Evolutionary conservation across 2,888 invertebrate genomes (phyloP), one percentile per base, ranked within the genome.

Genomic region (Drosophila limbata): DNA sequence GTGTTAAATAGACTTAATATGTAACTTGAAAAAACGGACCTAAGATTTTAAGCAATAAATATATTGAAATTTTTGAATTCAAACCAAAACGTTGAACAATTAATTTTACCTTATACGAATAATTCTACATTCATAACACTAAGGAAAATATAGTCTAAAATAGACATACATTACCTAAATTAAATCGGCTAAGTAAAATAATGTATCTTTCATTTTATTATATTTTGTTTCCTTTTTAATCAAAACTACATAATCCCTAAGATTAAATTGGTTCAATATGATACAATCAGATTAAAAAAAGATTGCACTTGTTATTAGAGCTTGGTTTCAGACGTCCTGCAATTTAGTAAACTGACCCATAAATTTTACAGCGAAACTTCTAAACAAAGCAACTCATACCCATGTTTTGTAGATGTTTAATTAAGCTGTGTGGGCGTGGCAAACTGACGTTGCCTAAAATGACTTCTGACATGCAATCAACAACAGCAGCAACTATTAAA

Each of bases 391-490:
- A 56, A 42, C 35, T n/a, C 25, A 28, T 15, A 48, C 56, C 44
- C 64, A 4, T 21, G 21, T 31, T 31, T 17, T 55, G 56, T 42
- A 50, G 35, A 25, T 55, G 50, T 37, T 42, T 60, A 53, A 56
- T 68, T 48, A 65, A 64, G 65, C 28, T 21, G 13, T 15, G 61
- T 35, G 67, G 62, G 65, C 62, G 68, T 64, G 67, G 63, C 57
- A 17, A 55, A 60, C 62, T 63, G 68, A 59, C 59, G 61, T 66
- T 53, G 67, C 40, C 69, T 64, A 70, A 81, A 81, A 67, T 69
- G 68, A 48, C 73, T 80, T 80, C 65, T 84, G 81, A 81, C 81
- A 81, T 83, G 81, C 81, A 81, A 81, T 62, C 69, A 72, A 52
- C 59, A 79, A 63, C 68, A 68, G 67, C 56, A 53, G 19, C 51